Evolutionary conservation across 2,797 vertebrate genomes (phyloP).

Genomic region (Muscicapa comitata): DNA sequence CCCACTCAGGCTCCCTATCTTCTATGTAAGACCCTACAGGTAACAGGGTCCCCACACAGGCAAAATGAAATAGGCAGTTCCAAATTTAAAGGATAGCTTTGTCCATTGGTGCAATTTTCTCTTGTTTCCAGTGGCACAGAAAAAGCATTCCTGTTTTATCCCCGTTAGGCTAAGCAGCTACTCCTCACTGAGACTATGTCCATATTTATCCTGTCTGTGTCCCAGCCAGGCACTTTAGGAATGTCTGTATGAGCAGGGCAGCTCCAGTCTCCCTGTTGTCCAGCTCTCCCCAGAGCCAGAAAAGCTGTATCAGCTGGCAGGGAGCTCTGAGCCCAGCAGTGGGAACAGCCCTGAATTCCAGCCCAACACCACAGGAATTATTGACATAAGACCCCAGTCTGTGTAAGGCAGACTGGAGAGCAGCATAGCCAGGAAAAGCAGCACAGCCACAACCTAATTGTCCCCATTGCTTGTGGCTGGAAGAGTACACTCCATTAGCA

Average conservation of each 20-base stretch:
- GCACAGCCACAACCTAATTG: neutral
- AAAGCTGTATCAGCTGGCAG: neutral
- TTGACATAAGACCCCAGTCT: neutral
- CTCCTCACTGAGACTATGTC: neutral
- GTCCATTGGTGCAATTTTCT: neutral
- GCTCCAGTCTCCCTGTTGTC: neutral
- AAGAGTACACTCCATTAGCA: rapidly evolving
- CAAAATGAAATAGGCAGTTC: neutral
- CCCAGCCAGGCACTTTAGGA: neutral
- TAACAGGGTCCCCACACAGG: neutral
- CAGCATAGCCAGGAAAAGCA: neutral
- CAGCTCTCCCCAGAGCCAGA: neutral
- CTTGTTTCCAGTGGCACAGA: neutral
- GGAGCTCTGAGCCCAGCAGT: neutral
- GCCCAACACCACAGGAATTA: neutral
- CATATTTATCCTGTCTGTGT: neutral
- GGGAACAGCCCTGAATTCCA: neutral
- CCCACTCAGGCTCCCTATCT: neutral
- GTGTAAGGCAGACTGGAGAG: neutral
- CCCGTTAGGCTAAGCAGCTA: neutral
- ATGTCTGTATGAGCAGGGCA: neutral
- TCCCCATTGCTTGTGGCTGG: neutral
- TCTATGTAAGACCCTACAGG: neutral
- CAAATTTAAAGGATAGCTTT: neutral
- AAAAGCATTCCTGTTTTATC: neutral